These are phyloP conservation scores for Argopecten irradians DNA, from an alignment of 1,140 invertebrate genomes.

Conservation along the genomic window DNA sequence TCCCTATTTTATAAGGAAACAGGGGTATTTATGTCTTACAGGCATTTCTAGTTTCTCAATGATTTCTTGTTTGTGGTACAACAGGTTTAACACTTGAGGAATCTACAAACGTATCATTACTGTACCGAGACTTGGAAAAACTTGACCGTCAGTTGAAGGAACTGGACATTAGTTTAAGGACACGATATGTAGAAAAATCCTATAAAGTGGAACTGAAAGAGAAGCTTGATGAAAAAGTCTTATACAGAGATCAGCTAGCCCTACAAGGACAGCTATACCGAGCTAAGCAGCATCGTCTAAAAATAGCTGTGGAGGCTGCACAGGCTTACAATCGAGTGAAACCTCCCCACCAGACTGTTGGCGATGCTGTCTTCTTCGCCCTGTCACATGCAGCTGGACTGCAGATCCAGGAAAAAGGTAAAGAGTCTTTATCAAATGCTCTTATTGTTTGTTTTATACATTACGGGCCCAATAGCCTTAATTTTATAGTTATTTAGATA, in stretches of 20 bases:
- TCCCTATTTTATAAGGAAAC: too few relatives aligned
- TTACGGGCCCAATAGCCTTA: not conserved
- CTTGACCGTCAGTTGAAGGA: constrained; percentile 74
- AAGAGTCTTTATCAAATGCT: not conserved
- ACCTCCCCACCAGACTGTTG: constrained; percentile 75
- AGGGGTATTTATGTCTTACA: too few relatives aligned
- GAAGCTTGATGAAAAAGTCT: constrained; percentile 65
- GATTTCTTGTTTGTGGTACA: not conserved
- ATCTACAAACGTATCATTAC: constrained; percentile 67
- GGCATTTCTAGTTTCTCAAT: not conserved
- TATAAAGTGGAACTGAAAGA: constrained; percentile 73
- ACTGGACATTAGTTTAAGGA: constrained; percentile 70
- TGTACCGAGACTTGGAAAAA: constrained; percentile 68
- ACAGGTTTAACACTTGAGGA: constrained; percentile 75
- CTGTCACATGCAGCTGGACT: constrained; percentile 51
- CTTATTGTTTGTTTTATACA: not conserved
- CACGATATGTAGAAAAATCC: constrained; percentile 69
- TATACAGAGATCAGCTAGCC: constrained; percentile 66
- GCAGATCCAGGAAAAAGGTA: constrained; percentile 53
- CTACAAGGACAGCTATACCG: constrained; percentile 66
- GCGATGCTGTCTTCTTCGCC: constrained; percentile 72
- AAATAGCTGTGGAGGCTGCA: constrained; percentile 72
- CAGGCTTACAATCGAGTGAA: constrained; percentile 73
- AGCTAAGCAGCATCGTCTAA: constrained; percentile 66
- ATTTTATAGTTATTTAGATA: not conserved